Evolutionary conservation across 2,113 vertebrate genomes (phyloP).

Genomic region (Plectropomus leopardus): DNA sequence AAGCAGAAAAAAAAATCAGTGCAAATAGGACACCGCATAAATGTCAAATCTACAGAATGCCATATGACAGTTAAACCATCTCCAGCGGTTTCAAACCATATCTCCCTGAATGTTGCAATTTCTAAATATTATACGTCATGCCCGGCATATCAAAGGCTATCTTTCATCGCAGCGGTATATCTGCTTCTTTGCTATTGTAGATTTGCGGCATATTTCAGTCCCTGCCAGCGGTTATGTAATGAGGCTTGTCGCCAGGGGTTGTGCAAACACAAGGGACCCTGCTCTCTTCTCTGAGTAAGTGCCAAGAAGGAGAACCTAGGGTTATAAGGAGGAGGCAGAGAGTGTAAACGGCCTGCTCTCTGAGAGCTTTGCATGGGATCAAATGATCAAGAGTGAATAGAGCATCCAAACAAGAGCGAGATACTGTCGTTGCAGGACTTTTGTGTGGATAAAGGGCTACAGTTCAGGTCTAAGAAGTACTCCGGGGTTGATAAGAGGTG

Average conservation of each 20-base stretch:
- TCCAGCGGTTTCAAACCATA: neutral
- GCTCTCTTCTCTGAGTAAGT: slow-evolving; percentile 53
- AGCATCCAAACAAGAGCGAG: slow-evolving; percentile 17
- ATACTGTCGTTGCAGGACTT: neutral
- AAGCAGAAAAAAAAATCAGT: neutral
- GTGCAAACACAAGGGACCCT: slow-evolving; percentile 54
- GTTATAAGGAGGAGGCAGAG: slow-evolving; percentile 52
- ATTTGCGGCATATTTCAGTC: slow-evolving; percentile 53
- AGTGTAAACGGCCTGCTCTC: slow-evolving; percentile 46
- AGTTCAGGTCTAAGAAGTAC: slow-evolving; percentile 12
- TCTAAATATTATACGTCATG: slow-evolving; percentile 3
- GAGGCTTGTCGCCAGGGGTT: slow-evolving; percentile 61
- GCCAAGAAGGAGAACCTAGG: slow-evolving; percentile 59
- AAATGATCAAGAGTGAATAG: slow-evolving; percentile 43
- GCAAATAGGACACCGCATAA: neutral
- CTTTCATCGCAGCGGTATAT: slow-evolving; percentile 26
- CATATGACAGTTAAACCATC: neutral
- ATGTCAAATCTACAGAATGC: slow-evolving; percentile 11
- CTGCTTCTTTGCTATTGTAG: slow-evolving; percentile 38
- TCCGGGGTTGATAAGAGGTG: slow-evolving; percentile 19
- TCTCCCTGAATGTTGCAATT: slow-evolving; percentile 19
- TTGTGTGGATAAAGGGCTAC: slow-evolving; percentile 7
- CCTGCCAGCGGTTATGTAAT: slow-evolving; percentile 67
- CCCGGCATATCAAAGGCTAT: slow-evolving; percentile 38
- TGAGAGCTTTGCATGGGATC: slow-evolving; percentile 46